Conservation (phyloP, 2,888 invertebrate species). For the Lasioglossum villosulum region DNA sequence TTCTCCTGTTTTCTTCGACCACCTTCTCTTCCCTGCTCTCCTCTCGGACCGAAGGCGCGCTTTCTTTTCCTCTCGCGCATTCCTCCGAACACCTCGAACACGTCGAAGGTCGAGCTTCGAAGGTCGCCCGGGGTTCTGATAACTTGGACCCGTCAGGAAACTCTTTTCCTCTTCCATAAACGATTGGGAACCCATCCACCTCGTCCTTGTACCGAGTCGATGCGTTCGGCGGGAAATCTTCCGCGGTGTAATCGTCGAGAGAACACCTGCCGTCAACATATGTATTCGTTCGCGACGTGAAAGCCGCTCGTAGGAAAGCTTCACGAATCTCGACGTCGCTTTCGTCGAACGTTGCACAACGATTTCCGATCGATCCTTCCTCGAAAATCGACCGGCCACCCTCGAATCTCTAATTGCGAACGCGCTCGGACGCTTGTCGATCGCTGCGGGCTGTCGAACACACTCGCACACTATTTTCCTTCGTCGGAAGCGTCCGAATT, state of each 20-base stretch:
- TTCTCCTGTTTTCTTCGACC: conserved; percentile 14
- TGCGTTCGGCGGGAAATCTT: background rate
- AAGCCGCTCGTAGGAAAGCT: conserved; percentile 3
- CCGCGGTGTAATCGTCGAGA: background rate
- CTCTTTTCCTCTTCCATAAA: background rate
- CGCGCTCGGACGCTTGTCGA: background rate
- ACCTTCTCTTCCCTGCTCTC: background rate
- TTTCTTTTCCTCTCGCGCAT: conserved; percentile 65
- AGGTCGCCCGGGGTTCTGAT: conserved; percentile 34
- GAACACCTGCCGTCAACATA: background rate
- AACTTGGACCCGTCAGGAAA: background rate
- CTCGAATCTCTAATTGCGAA: conserved; percentile 8
- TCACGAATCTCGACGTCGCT: background rate
- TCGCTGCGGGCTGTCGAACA: background rate
- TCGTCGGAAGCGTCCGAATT: background rate
- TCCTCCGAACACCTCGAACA: conserved; percentile 31
- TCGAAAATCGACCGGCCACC: background rate
- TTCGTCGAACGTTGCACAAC: conserved; percentile 10
- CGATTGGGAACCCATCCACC: background rate
- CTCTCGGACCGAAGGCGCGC: background rate
- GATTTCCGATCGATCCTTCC: background rate
- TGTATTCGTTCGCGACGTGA: background rate
- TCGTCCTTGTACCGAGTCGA: background rate
- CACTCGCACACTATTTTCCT: too few species aligned
- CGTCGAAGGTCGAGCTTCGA: conserved; percentile 53